Evolutionary conservation across 2,113 vertebrate species (phyloP).

Genomic region (Pteropus alecto): DNA sequence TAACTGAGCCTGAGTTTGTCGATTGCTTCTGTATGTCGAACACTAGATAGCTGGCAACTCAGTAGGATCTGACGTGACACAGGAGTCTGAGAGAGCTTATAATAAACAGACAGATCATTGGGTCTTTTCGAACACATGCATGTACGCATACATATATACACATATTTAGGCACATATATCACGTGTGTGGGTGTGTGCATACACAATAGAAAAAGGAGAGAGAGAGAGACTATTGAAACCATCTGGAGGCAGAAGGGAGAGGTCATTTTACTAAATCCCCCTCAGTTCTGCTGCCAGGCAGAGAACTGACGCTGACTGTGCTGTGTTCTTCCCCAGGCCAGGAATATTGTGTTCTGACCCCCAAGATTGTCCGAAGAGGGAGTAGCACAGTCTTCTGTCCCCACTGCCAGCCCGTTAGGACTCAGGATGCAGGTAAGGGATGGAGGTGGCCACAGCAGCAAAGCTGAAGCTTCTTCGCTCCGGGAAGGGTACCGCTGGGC

Average conservation of each 20-base stretch:
- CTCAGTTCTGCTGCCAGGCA: background rate
- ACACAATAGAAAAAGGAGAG: no score
- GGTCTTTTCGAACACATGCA: rapidly evolving
- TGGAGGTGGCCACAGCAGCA: rapidly evolving
- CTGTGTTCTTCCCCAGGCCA: slow-evolving; percentile 68
- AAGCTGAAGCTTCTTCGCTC: background rate
- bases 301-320: background rate
- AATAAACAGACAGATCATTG: background rate
- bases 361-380: background rate
- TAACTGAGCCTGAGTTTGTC: background rate
- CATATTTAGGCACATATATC: background rate
- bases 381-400: background rate
- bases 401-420: background rate
- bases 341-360: slow-evolving; percentile 13
- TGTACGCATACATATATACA: rapidly evolving
- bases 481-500: rapidly evolving
- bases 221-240: background rate
- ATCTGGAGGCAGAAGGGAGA: background rate
- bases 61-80: background rate
- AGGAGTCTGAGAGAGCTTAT: background rate
- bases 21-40: rapidly evolving
- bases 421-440: slow-evolving; percentile 19
- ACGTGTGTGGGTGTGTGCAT: background rate
- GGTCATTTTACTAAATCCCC: background rate
- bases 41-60: background rate